Conservation (phyloP, 2,113 vertebrate genomes). For the Chaetodon auriga region DNA sequence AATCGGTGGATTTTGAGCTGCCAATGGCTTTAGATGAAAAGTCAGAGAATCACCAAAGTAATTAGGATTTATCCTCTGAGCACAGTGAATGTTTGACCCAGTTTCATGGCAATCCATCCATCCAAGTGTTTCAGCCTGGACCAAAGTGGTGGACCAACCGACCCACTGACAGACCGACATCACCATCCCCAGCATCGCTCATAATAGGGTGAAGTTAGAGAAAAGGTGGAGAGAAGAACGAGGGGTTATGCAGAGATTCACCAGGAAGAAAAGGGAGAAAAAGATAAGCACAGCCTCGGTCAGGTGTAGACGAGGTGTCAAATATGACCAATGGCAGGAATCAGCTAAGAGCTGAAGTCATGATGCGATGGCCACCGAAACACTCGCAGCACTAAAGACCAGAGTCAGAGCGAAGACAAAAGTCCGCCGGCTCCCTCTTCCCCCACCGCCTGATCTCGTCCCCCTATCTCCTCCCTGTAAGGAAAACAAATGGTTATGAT, state of each 20-base stretch:
- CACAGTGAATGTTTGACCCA: too few species aligned
- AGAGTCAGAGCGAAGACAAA: constrained; percentile 36
- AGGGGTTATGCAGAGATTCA: neutral
- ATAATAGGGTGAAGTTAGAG: neutral
- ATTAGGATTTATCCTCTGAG: too few species aligned
- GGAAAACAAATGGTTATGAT: constrained; percentile 83
- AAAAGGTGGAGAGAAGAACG: neutral
- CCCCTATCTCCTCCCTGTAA: constrained; percentile 56
- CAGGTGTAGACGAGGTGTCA: constrained; percentile 61
- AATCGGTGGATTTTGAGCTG: neutral
- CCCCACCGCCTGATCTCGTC: constrained; percentile 17
- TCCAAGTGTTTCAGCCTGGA: too few species aligned
- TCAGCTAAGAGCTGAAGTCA: constrained; percentile 58
- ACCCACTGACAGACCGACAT: too few species aligned
- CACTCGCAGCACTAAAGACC: constrained; percentile 35
- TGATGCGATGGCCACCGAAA: constrained; percentile 59
- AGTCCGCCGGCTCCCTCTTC: constrained; percentile 16
- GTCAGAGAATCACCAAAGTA: too few species aligned
- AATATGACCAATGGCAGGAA: constrained; percentile 73
- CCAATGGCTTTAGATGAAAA: too few species aligned
- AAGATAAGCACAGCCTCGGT: constrained; percentile 5
- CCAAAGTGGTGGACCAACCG: too few species aligned
- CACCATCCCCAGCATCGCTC: neutral
- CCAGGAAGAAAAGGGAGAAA: constrained; percentile 4
- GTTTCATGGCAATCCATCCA: too few species aligned